Percentiles rank a stretch among this genome's conserved stretches.
Conservation (phyloP, 2,888 invertebrate species). For the Caprella mutica region DNA sequence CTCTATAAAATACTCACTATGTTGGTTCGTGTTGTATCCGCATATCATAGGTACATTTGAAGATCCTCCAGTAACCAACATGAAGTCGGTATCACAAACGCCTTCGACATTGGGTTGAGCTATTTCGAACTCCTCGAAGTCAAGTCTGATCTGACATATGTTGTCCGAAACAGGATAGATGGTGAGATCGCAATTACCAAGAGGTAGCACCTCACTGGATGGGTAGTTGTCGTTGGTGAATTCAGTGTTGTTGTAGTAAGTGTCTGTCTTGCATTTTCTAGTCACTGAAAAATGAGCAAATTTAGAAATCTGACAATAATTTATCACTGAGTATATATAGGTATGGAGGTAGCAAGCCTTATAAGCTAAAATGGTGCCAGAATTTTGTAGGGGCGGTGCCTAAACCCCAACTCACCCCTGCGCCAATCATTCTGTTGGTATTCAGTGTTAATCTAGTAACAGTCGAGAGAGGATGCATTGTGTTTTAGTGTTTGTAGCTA, state of each 20-base stretch:
- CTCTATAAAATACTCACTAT: constrained; percentile 35
- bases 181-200: constrained; percentile 53
- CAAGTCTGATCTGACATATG: constrained; percentile 62
- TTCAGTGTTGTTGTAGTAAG: constrained; percentile 69
- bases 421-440: no score
- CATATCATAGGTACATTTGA: constrained; percentile 36
- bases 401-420: no score
- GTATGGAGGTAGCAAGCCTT: no score
- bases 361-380: no score
- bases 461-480: no score
- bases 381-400: no score
- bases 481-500: no score
- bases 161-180: constrained; percentile 56
- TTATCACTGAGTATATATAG: no score
- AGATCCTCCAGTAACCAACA: constrained; percentile 48
- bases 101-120: constrained; percentile 64
- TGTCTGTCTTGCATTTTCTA: constrained; percentile 54
- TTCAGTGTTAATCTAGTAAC: no score
- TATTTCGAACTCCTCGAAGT: constrained; percentile 59
- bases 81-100: constrained; percentile 55
- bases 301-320: no score
- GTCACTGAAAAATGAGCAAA: constrained; percentile 51
- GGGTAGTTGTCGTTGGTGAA: constrained; percentile 57
- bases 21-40: constrained; percentile 37
- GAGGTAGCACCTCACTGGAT: not conserved